These are phyloP conservation scores for Chunga burmeisteri DNA, from an alignment of 2,113 vertebrate species.

Conservation along the genomic window DNA sequence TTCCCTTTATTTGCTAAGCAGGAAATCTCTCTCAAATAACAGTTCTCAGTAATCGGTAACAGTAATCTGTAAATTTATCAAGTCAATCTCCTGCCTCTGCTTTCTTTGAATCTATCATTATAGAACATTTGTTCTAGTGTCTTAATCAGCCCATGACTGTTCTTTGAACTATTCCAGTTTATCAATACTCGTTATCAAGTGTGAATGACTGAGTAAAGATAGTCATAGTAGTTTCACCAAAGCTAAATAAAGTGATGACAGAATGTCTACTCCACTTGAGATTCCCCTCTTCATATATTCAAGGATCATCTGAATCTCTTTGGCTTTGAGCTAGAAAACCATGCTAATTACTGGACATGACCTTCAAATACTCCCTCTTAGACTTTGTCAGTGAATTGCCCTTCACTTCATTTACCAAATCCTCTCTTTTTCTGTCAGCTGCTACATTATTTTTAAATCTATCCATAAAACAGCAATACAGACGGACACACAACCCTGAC, in stretches of 20 bases:
- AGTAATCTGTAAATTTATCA: background rate
- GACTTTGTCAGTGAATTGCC: background rate
- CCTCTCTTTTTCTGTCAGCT: background rate
- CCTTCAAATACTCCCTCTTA: background rate
- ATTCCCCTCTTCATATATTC: background rate
- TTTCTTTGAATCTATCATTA: background rate
- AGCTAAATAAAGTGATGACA: background rate
- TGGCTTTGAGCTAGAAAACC: background rate
- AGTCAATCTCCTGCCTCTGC: background rate
- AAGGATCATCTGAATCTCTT: background rate
- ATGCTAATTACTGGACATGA: background rate
- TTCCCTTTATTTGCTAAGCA: background rate
- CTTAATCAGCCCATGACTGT: background rate
- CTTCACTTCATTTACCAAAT: background rate
- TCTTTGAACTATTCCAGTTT: background rate
- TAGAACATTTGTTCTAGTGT: background rate
- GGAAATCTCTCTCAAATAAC: background rate
- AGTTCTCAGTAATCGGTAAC: no score
- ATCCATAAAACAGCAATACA: background rate
- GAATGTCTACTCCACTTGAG: background rate
- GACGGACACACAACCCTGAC: background rate
- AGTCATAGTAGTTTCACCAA: background rate
- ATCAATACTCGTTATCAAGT: background rate
- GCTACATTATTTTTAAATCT: background rate
- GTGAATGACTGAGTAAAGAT: background rate